Base-by-base conservation (phyloP, 2,797 vertebrate species). In the Glossophaga mutica region DNA sequence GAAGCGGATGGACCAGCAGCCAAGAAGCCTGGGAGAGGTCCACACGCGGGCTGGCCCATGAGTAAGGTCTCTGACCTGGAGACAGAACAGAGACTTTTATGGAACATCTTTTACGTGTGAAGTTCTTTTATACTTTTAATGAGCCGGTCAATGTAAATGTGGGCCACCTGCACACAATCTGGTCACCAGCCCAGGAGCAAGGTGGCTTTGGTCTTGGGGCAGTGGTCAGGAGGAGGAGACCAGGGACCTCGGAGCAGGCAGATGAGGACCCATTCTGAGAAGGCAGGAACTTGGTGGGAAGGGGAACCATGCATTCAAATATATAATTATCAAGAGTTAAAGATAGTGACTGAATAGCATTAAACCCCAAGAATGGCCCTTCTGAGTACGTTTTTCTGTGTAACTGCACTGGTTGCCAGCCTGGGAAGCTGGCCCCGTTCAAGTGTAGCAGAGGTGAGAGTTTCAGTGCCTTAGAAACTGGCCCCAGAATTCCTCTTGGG, bases 281-380 rank as follows among this genome's bases (percentile, higher is more conserved):
- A 34, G 29, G 46, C 37, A 55, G 37, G 34, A 44, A 86, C 37
- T 19, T 37, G n/a, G 32, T 2, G 34, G 5, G 39, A 46, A 19
- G 5, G 10, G 37, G 19, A 16, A 46, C 6, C 1, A 0, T 14
- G 29, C 0, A 4, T 48, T 78, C 42, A 32, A 48, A 68, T 22
- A 32, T 19, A 32, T 48, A 59, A 24, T 37, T 22, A 57, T 68
- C 11, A 46, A 24, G 39, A 39, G 55, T 86, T 78, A 50, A 92
- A 70, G 48, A 32, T 7, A 32, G 59, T 70, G 73, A 46, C 46
- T 26, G 6, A 37, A 44, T 12, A 74, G 9, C 77, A 34, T 8
- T 29, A 44, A 83, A 39, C 9, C 70, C 26, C 8, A 68, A 21
- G 78, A n/a, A 44, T 8, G 44, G 10, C 9, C 46, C 78, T 44